Evolutionary conservation across 1,140 invertebrate species (phyloP).

Genomic region (Drosophila mauritiana): DNA sequence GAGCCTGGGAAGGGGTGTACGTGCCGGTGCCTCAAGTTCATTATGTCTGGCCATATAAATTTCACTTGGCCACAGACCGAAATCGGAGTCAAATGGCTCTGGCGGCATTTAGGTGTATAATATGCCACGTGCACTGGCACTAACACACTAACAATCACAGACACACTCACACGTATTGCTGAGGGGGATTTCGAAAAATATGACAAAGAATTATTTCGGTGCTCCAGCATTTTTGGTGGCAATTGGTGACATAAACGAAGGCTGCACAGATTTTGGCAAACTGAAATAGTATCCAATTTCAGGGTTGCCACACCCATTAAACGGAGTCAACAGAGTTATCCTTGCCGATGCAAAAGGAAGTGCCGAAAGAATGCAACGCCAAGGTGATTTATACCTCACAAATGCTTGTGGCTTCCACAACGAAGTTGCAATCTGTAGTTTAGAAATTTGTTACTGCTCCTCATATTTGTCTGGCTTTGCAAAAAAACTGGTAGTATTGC

Average conservation of each 20-base stretch:
- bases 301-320: constrained; percentile 6
- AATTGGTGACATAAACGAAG: constrained; percentile 20
- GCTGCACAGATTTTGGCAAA: constrained; percentile 6
- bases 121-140: constrained; percentile 51
- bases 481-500: not conserved
- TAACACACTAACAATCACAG: constrained; percentile 2
- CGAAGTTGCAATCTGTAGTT: not conserved
- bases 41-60: constrained; percentile 81
- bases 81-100: constrained; percentile 81
- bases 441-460: not conserved
- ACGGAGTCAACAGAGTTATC: not conserved
- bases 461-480: not conserved
- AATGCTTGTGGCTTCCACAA: constrained; percentile 3
- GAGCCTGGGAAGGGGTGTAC: constrained; percentile 23
- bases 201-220: constrained; percentile 35
- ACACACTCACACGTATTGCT: not conserved
- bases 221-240: constrained; percentile 12
- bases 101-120: constrained; percentile 69
- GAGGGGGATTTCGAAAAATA: constrained; percentile 13
- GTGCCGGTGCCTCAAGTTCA: constrained; percentile 77
- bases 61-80: constrained; percentile 78
- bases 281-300: constrained; percentile 9
- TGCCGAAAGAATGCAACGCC: constrained; percentile 10
- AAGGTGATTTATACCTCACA: not conserved
- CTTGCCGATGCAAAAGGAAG: not conserved